A percentile compares a stretch with the other conserved stretches of the same genome.
phyloP scores from a whole-genome alignment of 2,797 vertebrate genomes.

The Sciurus vulgaris region DNA sequence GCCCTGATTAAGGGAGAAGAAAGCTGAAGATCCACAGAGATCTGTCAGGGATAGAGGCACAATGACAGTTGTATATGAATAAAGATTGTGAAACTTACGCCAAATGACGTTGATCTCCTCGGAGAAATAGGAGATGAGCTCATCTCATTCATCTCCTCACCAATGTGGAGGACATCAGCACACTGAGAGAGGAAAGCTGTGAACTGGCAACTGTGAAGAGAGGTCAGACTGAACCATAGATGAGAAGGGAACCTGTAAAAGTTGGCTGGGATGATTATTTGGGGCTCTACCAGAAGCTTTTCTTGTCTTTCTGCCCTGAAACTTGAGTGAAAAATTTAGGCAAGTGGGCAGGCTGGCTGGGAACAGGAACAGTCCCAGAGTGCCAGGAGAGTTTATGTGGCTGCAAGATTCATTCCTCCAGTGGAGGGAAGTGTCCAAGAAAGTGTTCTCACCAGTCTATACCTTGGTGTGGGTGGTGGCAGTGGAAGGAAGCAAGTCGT shows the following conservation, averaged over 20 bases:
- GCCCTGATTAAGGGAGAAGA: not conserved
- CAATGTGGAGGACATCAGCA: not conserved
- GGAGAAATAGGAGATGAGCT: not conserved
- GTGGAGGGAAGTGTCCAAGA: not conserved
- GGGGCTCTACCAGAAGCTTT: not conserved
- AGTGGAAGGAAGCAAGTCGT: not conserved
- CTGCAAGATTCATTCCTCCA: not conserved
- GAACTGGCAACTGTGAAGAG: not conserved
- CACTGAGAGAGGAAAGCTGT: not conserved
- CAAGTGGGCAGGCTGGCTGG: not conserved
- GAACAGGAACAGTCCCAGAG: not conserved
- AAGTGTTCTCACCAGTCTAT: not conserved
- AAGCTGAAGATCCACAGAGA: not conserved
- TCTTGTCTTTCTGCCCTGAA: not conserved
- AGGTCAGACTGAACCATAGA: not conserved
- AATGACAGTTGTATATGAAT: not conserved
- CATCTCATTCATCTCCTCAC: not conserved
- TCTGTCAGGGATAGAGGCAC: not conserved
- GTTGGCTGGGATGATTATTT: not conserved
- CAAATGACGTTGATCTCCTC: not conserved
- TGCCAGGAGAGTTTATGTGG: not conserved
- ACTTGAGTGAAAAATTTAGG: not conserved
- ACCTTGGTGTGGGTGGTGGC: fast-evolving
- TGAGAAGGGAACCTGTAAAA: not conserved
- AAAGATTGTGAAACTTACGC: not conserved